A percentile compares a stretch with the other conserved stretches of the same genome.
Conservation (phyloP, 1,140 invertebrate genomes). For the Drosophila mauritiana region DNA sequence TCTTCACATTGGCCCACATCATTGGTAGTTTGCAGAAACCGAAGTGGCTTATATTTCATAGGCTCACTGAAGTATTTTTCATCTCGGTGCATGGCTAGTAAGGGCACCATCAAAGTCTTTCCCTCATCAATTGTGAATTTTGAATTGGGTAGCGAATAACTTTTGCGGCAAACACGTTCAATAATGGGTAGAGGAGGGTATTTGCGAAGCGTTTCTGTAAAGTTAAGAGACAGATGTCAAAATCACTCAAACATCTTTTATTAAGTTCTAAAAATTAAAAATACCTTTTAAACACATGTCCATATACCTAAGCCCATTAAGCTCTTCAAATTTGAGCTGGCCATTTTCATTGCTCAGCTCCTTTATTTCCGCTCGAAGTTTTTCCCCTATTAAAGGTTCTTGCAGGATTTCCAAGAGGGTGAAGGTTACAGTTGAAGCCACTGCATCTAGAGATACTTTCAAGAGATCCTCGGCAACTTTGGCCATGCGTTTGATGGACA, state of each 20-base stretch:
- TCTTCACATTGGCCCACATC: constrained; percentile 5
- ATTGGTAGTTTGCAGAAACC: constrained; percentile 84
- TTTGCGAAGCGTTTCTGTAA: constrained; percentile 84
- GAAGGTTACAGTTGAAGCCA: constrained; percentile 57
- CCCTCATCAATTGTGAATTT: constrained; percentile 78
- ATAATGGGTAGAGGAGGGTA: constrained; percentile 84
- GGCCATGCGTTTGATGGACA: constrained; percentile 65
- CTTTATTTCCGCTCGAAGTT: constrained; percentile 61
- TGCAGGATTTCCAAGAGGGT: constrained; percentile 72
- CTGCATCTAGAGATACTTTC: constrained; percentile 60
- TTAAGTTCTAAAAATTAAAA: no score
- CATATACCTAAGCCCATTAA: constrained; percentile 66
- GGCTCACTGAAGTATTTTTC: constrained; percentile 87
- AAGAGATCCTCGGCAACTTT: constrained; percentile 70
- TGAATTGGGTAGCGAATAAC: constrained; percentile 58
- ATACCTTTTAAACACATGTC: constrained; percentile 74
- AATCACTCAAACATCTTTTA: no score
- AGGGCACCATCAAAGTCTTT: constrained; percentile 71
- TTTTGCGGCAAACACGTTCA: constrained; percentile 69
- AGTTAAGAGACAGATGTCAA: no score
- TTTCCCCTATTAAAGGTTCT: constrained; percentile 63
- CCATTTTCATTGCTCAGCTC: constrained; percentile 32
- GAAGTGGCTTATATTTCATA: constrained; percentile 85
- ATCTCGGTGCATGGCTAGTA: constrained; percentile 86
- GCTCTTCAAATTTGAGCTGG: constrained; percentile 51